Evolutionary conservation across 2,797 vertebrate genomes (phyloP).

Genomic region (Cebuella pygmaea): DNA sequence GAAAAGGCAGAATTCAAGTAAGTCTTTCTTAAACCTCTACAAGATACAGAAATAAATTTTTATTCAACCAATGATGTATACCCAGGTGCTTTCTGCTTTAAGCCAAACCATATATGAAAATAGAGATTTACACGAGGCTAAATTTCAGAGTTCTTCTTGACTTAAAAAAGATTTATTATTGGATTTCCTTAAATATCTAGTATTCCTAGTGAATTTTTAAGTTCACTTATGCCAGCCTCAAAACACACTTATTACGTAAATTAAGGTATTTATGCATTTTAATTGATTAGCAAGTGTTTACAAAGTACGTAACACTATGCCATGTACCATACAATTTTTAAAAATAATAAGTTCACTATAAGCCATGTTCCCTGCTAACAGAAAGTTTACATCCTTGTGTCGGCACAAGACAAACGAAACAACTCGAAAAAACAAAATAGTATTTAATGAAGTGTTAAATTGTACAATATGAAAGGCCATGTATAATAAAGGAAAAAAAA

Average conservation of each 20-base stretch:
- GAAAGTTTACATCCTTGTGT: neutral
- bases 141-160: neutral
- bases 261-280: slow-evolving; percentile 26
- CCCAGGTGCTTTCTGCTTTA: slow-evolving; percentile 21
- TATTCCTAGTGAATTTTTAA: slow-evolving; percentile 41
- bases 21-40: neutral
- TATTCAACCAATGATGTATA: neutral
- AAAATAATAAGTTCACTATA: slow-evolving; percentile 9
- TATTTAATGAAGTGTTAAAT: neutral
- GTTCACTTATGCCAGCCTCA: neutral
- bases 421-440: slow-evolving; percentile 12
- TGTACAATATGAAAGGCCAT: neutral
- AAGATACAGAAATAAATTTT: slow-evolving; percentile 22
- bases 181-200: slow-evolving; percentile 30
- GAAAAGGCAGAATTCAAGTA: neutral
- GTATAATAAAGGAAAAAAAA: neutral
- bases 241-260: slow-evolving; percentile 29
- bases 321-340: neutral
- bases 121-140: neutral
- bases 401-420: neutral
- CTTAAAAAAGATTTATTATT: neutral
- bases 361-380: neutral
- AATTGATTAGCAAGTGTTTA: slow-evolving; percentile 34
- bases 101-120: neutral
- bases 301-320: neutral